Percentiles rank a stretch among this genome's conserved stretches.
phyloP scores from a whole-genome alignment of 2,888 invertebrate genomes.

The Nomada lathburiana region DNA sequence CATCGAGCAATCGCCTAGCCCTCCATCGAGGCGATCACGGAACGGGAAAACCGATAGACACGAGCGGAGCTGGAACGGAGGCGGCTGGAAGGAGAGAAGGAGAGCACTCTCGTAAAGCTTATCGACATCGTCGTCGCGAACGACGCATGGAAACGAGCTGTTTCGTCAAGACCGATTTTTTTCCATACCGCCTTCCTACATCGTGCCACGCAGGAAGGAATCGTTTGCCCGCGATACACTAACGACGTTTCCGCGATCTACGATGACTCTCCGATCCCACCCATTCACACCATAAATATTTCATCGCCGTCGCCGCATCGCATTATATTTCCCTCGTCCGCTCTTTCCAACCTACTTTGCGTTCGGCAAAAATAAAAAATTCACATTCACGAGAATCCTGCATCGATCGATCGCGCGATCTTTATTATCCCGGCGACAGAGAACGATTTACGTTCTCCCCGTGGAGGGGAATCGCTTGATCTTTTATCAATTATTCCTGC shows the following conservation, averaged over 20 bases:
- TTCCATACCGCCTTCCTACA: conserved; percentile 34
- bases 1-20: conserved; percentile 1
- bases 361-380: neutral
- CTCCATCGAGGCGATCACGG: neutral
- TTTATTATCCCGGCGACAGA: too few relatives aligned
- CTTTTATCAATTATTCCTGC: too few relatives aligned
- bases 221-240: conserved; percentile 53
- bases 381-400: neutral
- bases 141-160: conserved; percentile 70
- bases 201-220: conserved; percentile 51
- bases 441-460: too few relatives aligned
- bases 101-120: conserved; percentile 71
- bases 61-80: conserved; percentile 22
- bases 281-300: conserved; percentile 24
- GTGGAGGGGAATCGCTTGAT: too few relatives aligned
- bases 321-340: neutral
- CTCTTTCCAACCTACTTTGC: neutral
- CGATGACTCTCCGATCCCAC: conserved; percentile 17
- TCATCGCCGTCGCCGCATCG: neutral
- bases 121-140: conserved; percentile 68
- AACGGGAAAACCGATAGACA: conserved; percentile 7
- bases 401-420: too few relatives aligned
- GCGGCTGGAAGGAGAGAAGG: conserved; percentile 17
- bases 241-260: conserved; percentile 60
- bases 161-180: conserved; percentile 64